Conservation (phyloP, 2,113 vertebrate genomes). For the Chroicocephalus ridibundus region DNA sequence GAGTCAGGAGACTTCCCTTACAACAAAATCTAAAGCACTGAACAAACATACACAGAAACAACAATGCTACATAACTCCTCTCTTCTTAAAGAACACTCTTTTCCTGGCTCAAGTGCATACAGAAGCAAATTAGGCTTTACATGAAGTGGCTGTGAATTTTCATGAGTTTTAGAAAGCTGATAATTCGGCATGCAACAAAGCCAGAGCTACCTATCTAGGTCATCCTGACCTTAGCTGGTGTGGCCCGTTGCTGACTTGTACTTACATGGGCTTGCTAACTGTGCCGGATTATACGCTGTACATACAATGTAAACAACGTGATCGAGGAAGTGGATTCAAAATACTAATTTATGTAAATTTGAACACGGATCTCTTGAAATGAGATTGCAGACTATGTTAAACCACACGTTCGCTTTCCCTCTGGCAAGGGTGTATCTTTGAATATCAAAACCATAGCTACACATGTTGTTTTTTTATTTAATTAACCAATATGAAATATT, state of each 20-base stretch:
- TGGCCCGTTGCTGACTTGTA: background rate
- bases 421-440: background rate
- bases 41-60: background rate
- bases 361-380: background rate
- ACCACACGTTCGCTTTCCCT: background rate
- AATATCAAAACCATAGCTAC: background rate
- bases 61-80: background rate
- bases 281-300: background rate
- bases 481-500: background rate
- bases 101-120: background rate
- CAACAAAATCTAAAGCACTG: background rate
- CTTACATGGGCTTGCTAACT: background rate
- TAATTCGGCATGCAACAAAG: background rate
- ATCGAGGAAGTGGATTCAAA: background rate
- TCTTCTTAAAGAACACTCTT: background rate
- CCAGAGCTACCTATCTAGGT: background rate
- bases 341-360: background rate
- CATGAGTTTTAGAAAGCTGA: background rate
- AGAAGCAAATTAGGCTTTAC: background rate
- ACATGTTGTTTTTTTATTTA: background rate
- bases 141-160: background rate
- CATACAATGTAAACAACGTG: background rate
- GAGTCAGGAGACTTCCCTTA: background rate
- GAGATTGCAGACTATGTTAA: background rate
- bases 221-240: background rate